phyloP scores from a whole-genome alignment of 2,888 invertebrate genomes.

The Megamerina dolium region DNA sequence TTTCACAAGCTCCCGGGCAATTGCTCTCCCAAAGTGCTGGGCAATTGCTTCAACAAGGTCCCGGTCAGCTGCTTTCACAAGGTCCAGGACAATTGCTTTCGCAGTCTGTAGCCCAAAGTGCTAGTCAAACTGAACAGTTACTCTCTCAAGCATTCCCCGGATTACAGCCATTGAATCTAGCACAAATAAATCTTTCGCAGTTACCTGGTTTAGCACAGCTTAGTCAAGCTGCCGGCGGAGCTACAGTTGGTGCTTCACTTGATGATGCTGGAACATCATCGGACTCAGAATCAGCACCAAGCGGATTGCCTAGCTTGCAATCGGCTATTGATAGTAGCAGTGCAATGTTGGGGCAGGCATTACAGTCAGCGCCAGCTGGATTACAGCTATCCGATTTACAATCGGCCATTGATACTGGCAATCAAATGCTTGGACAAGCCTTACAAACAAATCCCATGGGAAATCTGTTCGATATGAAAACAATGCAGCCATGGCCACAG shows the following conservation, averaged over 20 bases:
- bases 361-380: conserved; percentile 6
- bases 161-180: not conserved
- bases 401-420: conserved; percentile 6
- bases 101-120: too few species aligned
- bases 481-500: conserved; percentile 17
- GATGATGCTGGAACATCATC: not conserved
- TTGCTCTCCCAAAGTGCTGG: not conserved
- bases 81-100: too few species aligned
- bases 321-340: conserved; percentile 17
- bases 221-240: not conserved
- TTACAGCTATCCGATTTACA: conserved; percentile 6
- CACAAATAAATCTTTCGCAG: not conserved
- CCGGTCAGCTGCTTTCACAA: conserved; percentile 2
- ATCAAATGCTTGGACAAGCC: conserved; percentile 5
- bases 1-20: conserved; percentile 3
- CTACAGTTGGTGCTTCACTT: not conserved
- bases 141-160: conserved; percentile 3
- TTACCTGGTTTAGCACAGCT: conserved; percentile 4
- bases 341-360: conserved; percentile 21
- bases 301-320: conserved; percentile 1
- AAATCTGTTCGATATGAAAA: conserved; percentile 19
- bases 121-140: not conserved
- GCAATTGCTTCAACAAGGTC: conserved; percentile 1
- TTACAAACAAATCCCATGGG: conserved; percentile 4
- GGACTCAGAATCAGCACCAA: not conserved